Evolutionary conservation across 1,140 invertebrate genomes (phyloP).

Genomic region (Mylabris phalerata): DNA sequence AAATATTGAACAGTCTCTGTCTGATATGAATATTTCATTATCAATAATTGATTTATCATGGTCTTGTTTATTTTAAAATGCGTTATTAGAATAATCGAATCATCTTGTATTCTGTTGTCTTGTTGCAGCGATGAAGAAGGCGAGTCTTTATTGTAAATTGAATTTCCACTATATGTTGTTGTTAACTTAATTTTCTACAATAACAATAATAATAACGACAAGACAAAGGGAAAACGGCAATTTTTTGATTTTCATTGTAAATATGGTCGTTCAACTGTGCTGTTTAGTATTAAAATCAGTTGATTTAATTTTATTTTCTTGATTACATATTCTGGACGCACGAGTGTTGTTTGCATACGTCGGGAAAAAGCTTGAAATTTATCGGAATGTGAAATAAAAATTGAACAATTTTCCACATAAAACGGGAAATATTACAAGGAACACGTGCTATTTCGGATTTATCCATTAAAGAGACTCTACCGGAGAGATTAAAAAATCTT

Average conservation of each 20-base stretch:
- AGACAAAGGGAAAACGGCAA: not conserved
- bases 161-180: too few species aligned
- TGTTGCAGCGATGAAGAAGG: too few species aligned
- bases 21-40: not conserved
- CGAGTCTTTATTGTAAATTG: too few species aligned
- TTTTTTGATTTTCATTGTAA: not conserved
- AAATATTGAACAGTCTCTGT: not conserved
- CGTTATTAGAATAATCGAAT: not conserved
- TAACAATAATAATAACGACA: too few species aligned
- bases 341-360: slow-evolving; percentile 4
- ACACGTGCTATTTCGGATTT: slow-evolving; percentile 2
- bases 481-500: too few species aligned
- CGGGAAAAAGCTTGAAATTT: not conserved
- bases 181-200: too few species aligned
- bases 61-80: not conserved
- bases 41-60: not conserved
- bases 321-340: slow-evolving; percentile 5
- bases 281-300: slow-evolving; percentile 8
- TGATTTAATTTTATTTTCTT: slow-evolving; percentile 9
- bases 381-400: not conserved
- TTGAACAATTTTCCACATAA: not conserved
- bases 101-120: too few species aligned
- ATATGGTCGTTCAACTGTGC: not conserved
- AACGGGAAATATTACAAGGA: not conserved
- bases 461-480: too few species aligned